phyloP scores from a whole-genome alignment of 2,888 invertebrate species.

The Pollenia angustigena region DNA sequence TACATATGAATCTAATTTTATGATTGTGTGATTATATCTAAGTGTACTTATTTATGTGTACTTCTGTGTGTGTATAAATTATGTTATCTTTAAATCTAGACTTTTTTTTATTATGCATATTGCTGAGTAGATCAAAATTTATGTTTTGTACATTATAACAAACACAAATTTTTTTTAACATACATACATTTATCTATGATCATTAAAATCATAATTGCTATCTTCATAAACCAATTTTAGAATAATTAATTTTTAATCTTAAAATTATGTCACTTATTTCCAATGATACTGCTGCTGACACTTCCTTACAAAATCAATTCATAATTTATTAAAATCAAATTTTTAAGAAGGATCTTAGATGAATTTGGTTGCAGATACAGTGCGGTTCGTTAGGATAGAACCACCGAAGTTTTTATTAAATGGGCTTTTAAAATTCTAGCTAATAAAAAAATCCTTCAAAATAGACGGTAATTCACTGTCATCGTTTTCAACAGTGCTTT shows the following conservation, averaged over 20 bases:
- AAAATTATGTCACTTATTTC: not conserved
- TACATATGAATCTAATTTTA: slow-evolving; percentile 62
- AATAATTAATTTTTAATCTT: slow-evolving; percentile 31
- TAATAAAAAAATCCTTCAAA: no score
- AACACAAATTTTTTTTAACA: not conserved
- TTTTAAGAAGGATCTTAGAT: no score
- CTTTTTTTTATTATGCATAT: slow-evolving; percentile 43
- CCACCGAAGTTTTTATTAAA: no score
- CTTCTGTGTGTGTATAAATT: slow-evolving; percentile 21
- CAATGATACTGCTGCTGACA: no score
- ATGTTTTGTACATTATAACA: slow-evolving; percentile 36
- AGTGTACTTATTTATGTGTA: not conserved
- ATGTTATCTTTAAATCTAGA: slow-evolving; percentile 58
- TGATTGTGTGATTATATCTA: slow-evolving; percentile 29
- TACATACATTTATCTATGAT: slow-evolving; percentile 58
- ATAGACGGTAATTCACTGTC: no score
- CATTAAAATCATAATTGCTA: slow-evolving; percentile 64
- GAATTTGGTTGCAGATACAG: no score
- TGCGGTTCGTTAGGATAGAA: no score
- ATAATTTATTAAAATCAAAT: no score
- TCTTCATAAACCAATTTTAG: slow-evolving; percentile 33
- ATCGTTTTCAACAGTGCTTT: no score
- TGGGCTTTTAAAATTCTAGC: no score
- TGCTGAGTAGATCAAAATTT: slow-evolving; percentile 64
- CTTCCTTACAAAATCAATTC: no score